Percentiles rank a stretch among this genome's conserved stretches.
Evolutionary conservation across 92 coral and sea anemone genomes (phyloP).

Genomic region (Palythoa grandis): DNA sequence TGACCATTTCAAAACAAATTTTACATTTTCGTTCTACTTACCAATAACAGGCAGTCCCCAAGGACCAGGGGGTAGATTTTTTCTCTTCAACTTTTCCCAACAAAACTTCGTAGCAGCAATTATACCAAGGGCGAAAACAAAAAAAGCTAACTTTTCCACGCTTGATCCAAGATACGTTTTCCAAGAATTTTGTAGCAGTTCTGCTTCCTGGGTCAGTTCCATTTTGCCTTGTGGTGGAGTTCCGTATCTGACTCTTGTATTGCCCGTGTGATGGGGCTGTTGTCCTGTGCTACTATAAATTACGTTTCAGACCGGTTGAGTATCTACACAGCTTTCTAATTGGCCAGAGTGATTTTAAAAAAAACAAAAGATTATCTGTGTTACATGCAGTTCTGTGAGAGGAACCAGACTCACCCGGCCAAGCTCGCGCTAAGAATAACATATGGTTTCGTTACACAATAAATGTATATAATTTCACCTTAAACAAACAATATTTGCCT

Average conservation of each 20-base stretch:
- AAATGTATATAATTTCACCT: not conserved
- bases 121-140: not conserved
- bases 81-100: not conserved
- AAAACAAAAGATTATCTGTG: no score
- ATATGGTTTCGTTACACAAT: conserved; percentile 1
- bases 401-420: no score
- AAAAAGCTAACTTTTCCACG: not conserved
- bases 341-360: no score
- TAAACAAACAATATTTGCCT: not conserved
- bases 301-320: no score
- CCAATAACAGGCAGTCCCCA: not conserved
- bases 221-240: not conserved
- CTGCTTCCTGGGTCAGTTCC: not conserved
- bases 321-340: no score
- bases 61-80: not conserved
- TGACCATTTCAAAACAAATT: not conserved
- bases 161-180: not conserved
- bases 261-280: no score
- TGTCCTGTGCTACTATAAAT: no score
- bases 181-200: not conserved
- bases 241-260: no score
- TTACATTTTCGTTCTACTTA: not conserved
- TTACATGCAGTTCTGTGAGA: no score
- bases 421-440: no score
- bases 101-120: not conserved